These are phyloP conservation scores for Lepidurus couesii DNA, from an alignment of 1,140 invertebrate species.

Conservation along the genomic window DNA sequence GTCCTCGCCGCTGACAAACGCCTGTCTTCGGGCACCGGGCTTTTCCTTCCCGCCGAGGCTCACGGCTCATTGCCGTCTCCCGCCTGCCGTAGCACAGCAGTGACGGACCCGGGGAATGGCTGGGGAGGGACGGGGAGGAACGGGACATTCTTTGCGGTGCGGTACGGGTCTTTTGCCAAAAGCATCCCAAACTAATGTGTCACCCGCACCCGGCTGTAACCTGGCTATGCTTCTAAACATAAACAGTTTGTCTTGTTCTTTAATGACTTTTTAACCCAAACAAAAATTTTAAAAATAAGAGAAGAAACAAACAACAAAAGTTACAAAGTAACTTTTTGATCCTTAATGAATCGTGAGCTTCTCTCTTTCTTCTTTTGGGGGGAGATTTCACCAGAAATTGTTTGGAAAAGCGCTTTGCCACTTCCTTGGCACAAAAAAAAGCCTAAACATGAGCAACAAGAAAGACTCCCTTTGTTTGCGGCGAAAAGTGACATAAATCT, in stretches of 20 bases:
- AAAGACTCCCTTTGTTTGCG: not conserved
- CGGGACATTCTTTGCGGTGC: not conserved
- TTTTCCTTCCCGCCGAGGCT: not conserved
- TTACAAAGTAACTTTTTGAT: not conserved
- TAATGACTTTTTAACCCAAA: not conserved
- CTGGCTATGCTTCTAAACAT: not conserved
- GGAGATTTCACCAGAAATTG: not conserved
- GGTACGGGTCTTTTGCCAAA: not conserved
- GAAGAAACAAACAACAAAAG: not conserved
- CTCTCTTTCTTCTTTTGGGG: not conserved
- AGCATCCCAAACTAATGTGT: not conserved
- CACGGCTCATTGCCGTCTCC: slow-evolving; percentile 13
- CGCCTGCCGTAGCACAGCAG: not conserved
- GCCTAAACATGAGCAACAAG: not conserved
- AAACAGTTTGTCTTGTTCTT: not conserved
- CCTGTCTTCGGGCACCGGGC: not conserved
- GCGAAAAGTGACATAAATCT: not conserved
- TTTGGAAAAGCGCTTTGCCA: not conserved
- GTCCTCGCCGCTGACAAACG: not conserved
- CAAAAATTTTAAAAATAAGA: not conserved
- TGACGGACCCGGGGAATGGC: not conserved
- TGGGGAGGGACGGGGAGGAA: too few relatives aligned
- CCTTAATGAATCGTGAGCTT: not conserved
- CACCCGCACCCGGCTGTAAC: not conserved
- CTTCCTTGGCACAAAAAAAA: not conserved